Evolutionary conservation across 92 coral and sea anemone genomes (phyloP).

Genomic region (Epizoanthus illoricatus): DNA sequence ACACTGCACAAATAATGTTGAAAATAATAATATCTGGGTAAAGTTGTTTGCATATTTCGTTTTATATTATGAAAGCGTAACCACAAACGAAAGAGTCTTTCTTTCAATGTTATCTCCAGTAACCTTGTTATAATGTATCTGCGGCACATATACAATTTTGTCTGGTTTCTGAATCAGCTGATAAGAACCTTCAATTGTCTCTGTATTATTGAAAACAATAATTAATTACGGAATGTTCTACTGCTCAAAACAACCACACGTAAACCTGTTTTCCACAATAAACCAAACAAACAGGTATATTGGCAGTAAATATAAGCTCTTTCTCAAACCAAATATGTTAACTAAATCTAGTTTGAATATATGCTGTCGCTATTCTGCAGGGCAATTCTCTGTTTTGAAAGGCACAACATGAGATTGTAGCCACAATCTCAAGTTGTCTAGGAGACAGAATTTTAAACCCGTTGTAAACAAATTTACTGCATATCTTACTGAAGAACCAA

Average conservation of each 20-base stretch:
- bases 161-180: too few species aligned
- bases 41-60: too few species aligned
- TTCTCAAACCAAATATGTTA: not conserved
- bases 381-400: not conserved
- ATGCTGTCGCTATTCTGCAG: not conserved
- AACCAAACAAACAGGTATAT: slow-evolving; percentile 29
- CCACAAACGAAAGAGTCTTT: too few species aligned
- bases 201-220: not conserved
- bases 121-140: too few species aligned
- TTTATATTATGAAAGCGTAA: too few species aligned
- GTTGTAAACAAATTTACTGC: not conserved
- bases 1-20: too few species aligned
- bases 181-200: too few species aligned
- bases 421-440: slow-evolving; percentile 8
- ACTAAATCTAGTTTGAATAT: not conserved
- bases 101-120: too few species aligned
- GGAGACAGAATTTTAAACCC: slow-evolving; percentile 6
- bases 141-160: too few species aligned
- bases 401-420: not conserved
- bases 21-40: too few species aligned
- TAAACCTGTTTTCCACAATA: not conserved
- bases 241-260: slow-evolving; percentile 8
- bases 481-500: too few species aligned
- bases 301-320: not conserved
- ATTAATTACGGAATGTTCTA: not conserved